Base-by-base conservation (phyloP, 2,797 vertebrate species). In the Champsocephalus gunnari region DNA sequence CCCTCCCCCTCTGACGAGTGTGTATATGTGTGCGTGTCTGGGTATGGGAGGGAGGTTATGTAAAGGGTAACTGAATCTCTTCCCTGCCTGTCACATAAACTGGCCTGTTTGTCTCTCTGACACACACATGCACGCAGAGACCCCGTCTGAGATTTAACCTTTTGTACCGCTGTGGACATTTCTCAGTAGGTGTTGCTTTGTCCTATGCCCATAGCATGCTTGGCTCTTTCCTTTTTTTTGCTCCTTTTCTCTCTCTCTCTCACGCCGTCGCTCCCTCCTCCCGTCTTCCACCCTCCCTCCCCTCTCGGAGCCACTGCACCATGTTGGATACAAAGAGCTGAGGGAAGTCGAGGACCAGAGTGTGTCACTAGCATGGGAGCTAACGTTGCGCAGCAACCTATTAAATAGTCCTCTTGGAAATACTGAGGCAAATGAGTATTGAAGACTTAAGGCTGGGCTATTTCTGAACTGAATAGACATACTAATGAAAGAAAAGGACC, bases 51-150 rank as follows among this genome's bases (percentile, higher is more conserved):
- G 79, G 89, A 92, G 91, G 92, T 94, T 95, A 94, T 94, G 90
- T 95, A 93, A 95, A 94, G 90, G 91, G 92, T 90, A 94, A 92
- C 90, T 71, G 84, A 91, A 93, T 93, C 85, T 87, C 76, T 75
- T 81, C 14, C 38, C 87, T 76, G 85, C 73, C 65, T 71, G 69
- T 91, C 84, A 86, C 82, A 88, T 64, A 79, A 45, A 90, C 76
- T 74, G 60, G 58, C 80, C 78, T 68, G 80, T 82, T 81, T 80
- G 62, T 83, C 66, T 65, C 47, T 63, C 77, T 53, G 53, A 12
- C 68, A 43, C 50, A 77, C 64, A 53, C 65, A 71, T 32, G 12
- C 66, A 85, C 43, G 53, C 79, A 75, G 21, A 65, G 48, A 60
- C 64, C 4, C 62, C 38, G 51, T 11, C 73, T 85, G 79, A 86